Evolutionary conservation across 2,113 vertebrate species (phyloP), one percentile per base, ranked within the genome.

Genomic region (Synodontis membranacea): DNA sequence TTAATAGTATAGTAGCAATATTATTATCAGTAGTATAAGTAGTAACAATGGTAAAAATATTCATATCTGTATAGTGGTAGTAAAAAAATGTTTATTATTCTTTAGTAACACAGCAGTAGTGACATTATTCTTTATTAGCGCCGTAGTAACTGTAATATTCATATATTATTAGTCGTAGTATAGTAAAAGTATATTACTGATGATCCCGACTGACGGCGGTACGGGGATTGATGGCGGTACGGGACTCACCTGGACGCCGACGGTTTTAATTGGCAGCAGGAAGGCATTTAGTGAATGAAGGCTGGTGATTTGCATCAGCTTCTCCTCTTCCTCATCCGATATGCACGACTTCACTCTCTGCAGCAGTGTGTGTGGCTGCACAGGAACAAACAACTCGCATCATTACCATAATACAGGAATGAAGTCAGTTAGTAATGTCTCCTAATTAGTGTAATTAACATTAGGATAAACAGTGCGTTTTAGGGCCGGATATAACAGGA

Each of bases 271-370:
- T 74, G 98, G 98, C 91, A 99, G 94, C 94, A 99, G 93, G 93
- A 99, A 99, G 96, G 98, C 98, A 95, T 97, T 99, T 90, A 99
- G 96, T 94, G 98, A 98, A 96, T 99, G 97, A 93, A 97, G 96
- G 95, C 98, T 99, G 88, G 98, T 99, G 91, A 99, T 98, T 90
- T 99, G 97, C 97, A 98, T 96, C 93, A 99, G 95, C 89, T 97
- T 99, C 93, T 99, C 98, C 93, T 99, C 98, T 85, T 99, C 98
- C 88, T 99, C 98, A 19, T 99, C 98, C 4, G 95, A 97, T 37
- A 98, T 98, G 91, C 97, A 99, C 0, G 97, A 97, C 94, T 99
- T 99, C 90, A 99, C 98, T 94, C 97, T 97, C 87, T 99, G 98
- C 90, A 99, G 94, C 88, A 99, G 89, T 0, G 96, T 96, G 78